phyloP scores from a whole-genome alignment of 2,797 vertebrate genomes.

The Cottoperca gobio region DNA sequence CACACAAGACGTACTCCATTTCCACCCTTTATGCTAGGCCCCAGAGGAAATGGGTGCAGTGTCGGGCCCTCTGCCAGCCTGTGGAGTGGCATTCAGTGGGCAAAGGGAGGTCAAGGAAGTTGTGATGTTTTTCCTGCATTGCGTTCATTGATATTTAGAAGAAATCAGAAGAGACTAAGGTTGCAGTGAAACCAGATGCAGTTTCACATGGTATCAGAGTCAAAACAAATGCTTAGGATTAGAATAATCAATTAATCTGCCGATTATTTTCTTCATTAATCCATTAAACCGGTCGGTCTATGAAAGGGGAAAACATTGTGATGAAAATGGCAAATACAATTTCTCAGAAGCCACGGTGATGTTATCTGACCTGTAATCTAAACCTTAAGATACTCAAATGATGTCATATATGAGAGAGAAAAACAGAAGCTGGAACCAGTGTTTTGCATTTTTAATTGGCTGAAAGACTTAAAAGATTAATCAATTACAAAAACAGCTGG shows the following conservation, averaged over 20 bases:
- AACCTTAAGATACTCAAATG: background rate
- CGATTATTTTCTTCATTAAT: background rate
- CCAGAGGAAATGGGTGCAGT: constrained; percentile 46
- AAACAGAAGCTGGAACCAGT: background rate
- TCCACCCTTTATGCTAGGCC: constrained; percentile 52
- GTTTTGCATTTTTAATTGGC: too few relatives aligned
- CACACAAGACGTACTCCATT: constrained; percentile 28
- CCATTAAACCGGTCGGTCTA: background rate
- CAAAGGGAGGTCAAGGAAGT: constrained; percentile 59
- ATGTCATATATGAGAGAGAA: too few relatives aligned
- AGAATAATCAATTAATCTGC: background rate
- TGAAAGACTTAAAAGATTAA: background rate
- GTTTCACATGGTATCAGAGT: background rate
- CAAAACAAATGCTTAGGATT: background rate
- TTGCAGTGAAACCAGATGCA: constrained; percentile 15
- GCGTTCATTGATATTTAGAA: constrained; percentile 19
- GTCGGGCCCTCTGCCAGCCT: constrained; percentile 54
- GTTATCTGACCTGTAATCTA: background rate
- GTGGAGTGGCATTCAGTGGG: constrained; percentile 49
- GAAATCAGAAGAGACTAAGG: constrained; percentile 9
- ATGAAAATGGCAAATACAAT: background rate
- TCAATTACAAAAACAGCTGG: background rate
- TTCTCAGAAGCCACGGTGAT: background rate
- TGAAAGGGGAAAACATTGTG: background rate
- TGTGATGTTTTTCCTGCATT: constrained; percentile 37